Base-by-base conservation (phyloP, 1,140 invertebrate genomes). In the Pseudomyrmex flavicornis region DNA sequence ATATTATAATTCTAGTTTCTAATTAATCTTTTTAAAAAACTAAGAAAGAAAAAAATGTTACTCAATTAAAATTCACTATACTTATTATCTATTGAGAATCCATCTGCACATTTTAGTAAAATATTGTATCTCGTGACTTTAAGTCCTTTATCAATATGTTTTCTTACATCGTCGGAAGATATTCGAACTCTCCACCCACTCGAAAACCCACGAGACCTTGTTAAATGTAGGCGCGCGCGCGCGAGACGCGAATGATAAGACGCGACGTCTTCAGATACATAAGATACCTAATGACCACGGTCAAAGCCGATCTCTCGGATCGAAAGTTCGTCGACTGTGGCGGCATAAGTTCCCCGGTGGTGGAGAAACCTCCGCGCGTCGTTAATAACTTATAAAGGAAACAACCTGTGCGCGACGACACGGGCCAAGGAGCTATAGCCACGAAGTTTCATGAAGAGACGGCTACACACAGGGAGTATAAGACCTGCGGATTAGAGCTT, bases 251-350 rank as follows among this genome's bases (percentile, higher is more conserved):
- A 75, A 59, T 69, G 75, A 70, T 70, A 52, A 58, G 76, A 70
- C 65, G 35, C 44, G 44, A 17, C 22, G 65, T 79, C 65, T 17
- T 22, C 15, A 59, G 76, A 69, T 70, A 59, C 2, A 68, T 12
- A 26, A 59, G 65, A 69, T 58, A 79, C 44, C 65, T 79, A 79
- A 79, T 79, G 76, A 79, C 75, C 68, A 75, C 26, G 70, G 50
- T 58, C 72, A 73, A 86, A 87, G 85, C 65, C 79, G 79, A 86
- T 87, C 63, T 87, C 70, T 65, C 66, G 59, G 85, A 87, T 87
- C 85, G 85, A 86, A 87, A 84, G 85, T 87, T 87, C 85, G 86
- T 87, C 68, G 85, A 86, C 80, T 86, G 85, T 66, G 85, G 65
- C 26, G 61, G 74, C 66, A 48, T 70, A 75, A 86, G 72, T 84